These are phyloP conservation scores for Nemapogon koenigi DNA, from an alignment of 2,888 invertebrate species.

Conservation along the genomic window DNA sequence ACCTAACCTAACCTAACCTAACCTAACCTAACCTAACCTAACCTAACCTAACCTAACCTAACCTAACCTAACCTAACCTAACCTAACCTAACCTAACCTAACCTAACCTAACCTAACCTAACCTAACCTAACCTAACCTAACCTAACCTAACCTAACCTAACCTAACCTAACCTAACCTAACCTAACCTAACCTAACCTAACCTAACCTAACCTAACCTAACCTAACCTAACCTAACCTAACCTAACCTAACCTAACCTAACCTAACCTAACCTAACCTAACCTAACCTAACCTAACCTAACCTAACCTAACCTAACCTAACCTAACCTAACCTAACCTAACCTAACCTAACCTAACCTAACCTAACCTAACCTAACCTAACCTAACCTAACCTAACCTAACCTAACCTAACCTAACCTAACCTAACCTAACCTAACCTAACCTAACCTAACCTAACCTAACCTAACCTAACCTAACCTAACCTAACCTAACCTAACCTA, in stretches of 20 bases:
- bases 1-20: constrained; percentile 10
- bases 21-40: constrained; percentile 10
- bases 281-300: constrained; percentile 17
- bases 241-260: constrained; percentile 15
- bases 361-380: constrained; percentile 17
- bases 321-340: constrained; percentile 16
- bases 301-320: constrained; percentile 17
- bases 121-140: constrained; percentile 19
- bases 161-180: constrained; percentile 13
- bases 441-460: constrained; percentile 18
- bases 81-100: constrained; percentile 15
- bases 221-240: constrained; percentile 13
- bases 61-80: constrained; percentile 10
- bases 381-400: constrained; percentile 17
- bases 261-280: constrained; percentile 17
- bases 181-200: constrained; percentile 13
- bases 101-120: constrained; percentile 15
- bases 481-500: constrained; percentile 16
- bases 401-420: constrained; percentile 17
- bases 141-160: constrained; percentile 15
- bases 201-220: constrained; percentile 14
- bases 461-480: constrained; percentile 19
- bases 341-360: constrained; percentile 17
- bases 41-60: constrained; percentile 8
- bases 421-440: constrained; percentile 17